Evolutionary conservation across 1,140 invertebrate species (phyloP).

Genomic region (Platorchestia sp.): DNA sequence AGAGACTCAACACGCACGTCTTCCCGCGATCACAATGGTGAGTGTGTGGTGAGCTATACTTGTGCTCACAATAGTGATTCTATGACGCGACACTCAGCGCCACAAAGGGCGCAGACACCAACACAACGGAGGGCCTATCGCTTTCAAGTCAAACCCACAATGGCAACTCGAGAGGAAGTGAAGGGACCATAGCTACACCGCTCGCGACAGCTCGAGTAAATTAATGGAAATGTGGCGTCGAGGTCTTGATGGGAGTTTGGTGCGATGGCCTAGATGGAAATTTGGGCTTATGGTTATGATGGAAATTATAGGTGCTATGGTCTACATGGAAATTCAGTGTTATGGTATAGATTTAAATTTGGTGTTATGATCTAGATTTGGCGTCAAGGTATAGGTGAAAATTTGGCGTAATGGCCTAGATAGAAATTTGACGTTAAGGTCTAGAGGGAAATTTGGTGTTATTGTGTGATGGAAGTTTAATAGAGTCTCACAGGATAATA

Average conservation of each 20-base stretch:
- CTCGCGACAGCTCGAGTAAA: neutral
- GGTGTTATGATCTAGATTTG: too few relatives aligned
- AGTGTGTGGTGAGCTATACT: conserved; percentile 8
- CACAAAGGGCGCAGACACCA: neutral
- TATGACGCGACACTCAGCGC: neutral
- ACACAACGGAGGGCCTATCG: conserved; percentile 15
- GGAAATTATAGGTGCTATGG: too few relatives aligned
- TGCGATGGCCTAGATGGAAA: neutral
- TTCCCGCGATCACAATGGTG: neutral
- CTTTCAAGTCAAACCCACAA: conserved; percentile 3
- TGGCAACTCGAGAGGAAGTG: neutral
- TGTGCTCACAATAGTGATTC: conserved; percentile 20
- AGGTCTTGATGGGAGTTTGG: too few relatives aligned
- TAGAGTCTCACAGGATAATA: neutral
- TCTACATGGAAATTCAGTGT: neutral
- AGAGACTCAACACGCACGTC: neutral
- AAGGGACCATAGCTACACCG: neutral
- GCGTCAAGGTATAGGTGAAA: too few relatives aligned
- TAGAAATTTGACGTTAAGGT: neutral
- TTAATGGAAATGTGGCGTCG: too few relatives aligned
- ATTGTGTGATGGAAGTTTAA: neutral
- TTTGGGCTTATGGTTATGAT: too few relatives aligned
- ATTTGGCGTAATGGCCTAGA: too few relatives aligned
- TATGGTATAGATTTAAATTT: too few relatives aligned
- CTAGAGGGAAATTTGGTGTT: neutral